Base-by-base conservation (phyloP, 2,797 vertebrate genomes). In the Knipowitschia caucasica region DNA sequence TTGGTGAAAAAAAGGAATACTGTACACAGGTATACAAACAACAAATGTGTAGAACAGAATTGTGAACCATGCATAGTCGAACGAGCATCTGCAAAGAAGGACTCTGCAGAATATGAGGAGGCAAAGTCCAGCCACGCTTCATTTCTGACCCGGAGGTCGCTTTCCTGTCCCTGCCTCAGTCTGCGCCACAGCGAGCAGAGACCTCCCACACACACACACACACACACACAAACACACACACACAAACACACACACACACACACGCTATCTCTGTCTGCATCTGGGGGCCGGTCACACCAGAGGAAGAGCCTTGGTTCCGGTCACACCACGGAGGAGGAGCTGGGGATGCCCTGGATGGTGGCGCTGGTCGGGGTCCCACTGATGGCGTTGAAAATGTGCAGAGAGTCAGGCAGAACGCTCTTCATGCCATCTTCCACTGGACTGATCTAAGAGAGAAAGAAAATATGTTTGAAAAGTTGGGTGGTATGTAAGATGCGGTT, bases 341-440 rank as follows among this genome's bases (percentile, higher is more conserved):
- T 94, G 77, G 95, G 93, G 82, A 99, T 91, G 75, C 96, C 96
- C 29, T 95, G 94, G 80, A 99, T 92, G 53, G 35, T 86, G 76
- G 94, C 91, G 80, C 91, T 88, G 79, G 90, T 89, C 4, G 94
- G 92, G 2, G 94, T 96, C 67, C 94, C 94, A 4, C 95, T 98
- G 88, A 99, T 98, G 88, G 94, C 94, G 1, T 95, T 96, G 86
- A 98, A 98, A 85, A 98, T 95, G 69, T 94, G 94, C 68, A 96
- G 73, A 0, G 96, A 99, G 71, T 97, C 93, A 0, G 94, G 92
- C 63, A 96, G 89, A 12, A 91, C 56, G 18, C 83, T 88, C 82
- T 95, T 93, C 30, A 74, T 15, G 18, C 86, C 77, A 10, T 94
- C 92, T 26, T 97, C 95, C 75, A 92, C 89, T 0, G 92, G 83